Evolutionary conservation across 2,888 invertebrate genomes (phyloP), one percentile per base, ranked within the genome.

Genomic region (Mamestra brassicae): DNA sequence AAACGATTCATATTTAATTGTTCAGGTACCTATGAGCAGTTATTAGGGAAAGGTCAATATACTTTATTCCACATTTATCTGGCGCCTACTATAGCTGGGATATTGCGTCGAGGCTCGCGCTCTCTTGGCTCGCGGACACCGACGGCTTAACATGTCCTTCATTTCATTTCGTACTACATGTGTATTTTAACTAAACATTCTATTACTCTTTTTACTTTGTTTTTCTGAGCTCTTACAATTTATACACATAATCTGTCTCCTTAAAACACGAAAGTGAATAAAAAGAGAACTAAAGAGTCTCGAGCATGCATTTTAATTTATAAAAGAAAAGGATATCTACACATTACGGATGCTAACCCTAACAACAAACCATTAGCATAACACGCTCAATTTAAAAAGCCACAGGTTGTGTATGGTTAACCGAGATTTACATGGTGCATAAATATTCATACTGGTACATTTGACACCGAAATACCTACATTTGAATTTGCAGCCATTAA

Each of bases 331-430:
- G 3, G 55, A 50, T 15, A 50, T 2, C n/a, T 26, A 2, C 26
- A 11, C 52, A 11, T 54, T 36, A 47, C 2, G 15, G 15, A 66
- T 15, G 64, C 47, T 61, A 80, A 52, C 80, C 80, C 80, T 80
- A 68, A 61, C 52, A 64, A 42, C n/a, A 71, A 55, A 17, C 76
- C 80, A 80, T 80, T 80, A 80, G 65, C 80, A 62, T 61, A 69
- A 58, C 76, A 72, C 42, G 61, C n/a, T 58, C 61, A 65, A 76
- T 76, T 80, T 72, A 72, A 76, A 74, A 65, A 61, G 61, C 76
- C 76, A 76, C 76, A 76, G 64, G 64, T 76, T 79, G 65, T 52
- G n/a, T 55, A 63, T 58, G 62, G 63, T 47, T 61, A 68, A 60
- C 61, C 50, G n/a, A 69, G 68, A 77, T 72, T 54, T 69, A 80